Evolutionary conservation across 2,888 invertebrate genomes (phyloP).

Genomic region (Apoda limacodes): DNA sequence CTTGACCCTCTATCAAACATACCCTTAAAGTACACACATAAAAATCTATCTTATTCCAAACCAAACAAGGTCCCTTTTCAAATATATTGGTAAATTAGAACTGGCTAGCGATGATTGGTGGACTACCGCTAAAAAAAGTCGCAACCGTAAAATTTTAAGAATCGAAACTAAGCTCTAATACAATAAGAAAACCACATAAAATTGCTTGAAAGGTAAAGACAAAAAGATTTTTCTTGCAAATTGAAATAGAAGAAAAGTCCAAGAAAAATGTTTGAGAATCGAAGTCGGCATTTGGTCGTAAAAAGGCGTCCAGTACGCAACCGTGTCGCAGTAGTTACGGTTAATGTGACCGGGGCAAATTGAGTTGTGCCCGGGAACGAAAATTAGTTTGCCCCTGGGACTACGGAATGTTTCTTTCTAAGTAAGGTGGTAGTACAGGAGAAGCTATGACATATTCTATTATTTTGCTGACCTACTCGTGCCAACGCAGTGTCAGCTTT

Average conservation of each 20-base stretch:
- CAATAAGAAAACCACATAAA: slow-evolving; percentile 12
- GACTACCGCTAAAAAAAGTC: slow-evolving; percentile 25
- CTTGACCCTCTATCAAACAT: slow-evolving; percentile 47
- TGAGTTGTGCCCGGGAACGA: slow-evolving; percentile 57
- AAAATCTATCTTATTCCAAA: slow-evolving; percentile 25
- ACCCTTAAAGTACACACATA: slow-evolving; percentile 13
- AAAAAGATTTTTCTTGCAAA: slow-evolving; percentile 47
- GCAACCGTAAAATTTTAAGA: slow-evolving; percentile 21
- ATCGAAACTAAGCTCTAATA: slow-evolving; percentile 25
- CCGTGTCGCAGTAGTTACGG: slow-evolving; percentile 59
- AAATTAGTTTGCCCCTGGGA: slow-evolving; percentile 58
- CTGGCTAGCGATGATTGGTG: slow-evolving; percentile 60
- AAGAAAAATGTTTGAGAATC: slow-evolving; percentile 29
- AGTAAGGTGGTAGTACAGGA: too few relatives aligned
- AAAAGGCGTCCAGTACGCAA: slow-evolving; percentile 52
- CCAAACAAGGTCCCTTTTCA: slow-evolving; percentile 23
- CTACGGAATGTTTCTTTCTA: background rate
- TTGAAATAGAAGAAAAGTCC: slow-evolving; percentile 53
- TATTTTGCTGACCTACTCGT: too few relatives aligned
- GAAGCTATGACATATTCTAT: too few relatives aligned
- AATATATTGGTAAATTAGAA: slow-evolving; percentile 11
- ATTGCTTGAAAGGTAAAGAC: slow-evolving; percentile 6
- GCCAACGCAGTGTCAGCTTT: too few relatives aligned
- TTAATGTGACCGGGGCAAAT: slow-evolving; percentile 65
- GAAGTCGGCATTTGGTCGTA: slow-evolving; percentile 44